phyloP scores from a whole-genome alignment of 2,113 vertebrate species.

The Mustela lutreola region DNA sequence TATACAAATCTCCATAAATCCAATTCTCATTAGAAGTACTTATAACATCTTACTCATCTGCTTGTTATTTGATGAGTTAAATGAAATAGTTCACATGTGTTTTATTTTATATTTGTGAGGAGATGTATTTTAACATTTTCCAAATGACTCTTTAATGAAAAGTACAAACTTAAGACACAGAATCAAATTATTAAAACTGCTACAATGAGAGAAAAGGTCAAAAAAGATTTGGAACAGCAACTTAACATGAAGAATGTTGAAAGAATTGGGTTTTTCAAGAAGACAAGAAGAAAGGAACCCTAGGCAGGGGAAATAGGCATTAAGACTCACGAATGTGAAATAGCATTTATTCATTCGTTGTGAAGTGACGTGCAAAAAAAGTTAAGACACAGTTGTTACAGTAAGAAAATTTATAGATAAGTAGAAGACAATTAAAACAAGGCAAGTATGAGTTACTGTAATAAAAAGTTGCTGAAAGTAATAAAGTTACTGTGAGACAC shows the following conservation, averaged over 20 bases:
- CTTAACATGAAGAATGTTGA: neutral
- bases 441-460: neutral
- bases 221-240: slow-evolving; percentile 4
- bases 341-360: neutral
- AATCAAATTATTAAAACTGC: neutral
- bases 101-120: neutral
- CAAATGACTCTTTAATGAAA: neutral
- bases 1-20: neutral
- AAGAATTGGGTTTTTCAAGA: neutral
- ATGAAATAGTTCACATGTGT: neutral
- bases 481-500: neutral
- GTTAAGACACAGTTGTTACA: neutral
- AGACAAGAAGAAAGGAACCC: neutral
- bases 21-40: neutral
- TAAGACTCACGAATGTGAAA: neutral
- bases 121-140: slow-evolving; percentile 12
- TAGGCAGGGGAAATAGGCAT: neutral
- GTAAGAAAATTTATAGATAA: neutral
- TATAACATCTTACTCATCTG: neutral
- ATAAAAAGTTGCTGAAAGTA: neutral
- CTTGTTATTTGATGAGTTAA: neutral
- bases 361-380: neutral
- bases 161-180: neutral
- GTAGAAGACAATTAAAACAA: neutral
- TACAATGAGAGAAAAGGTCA: neutral